Base-by-base conservation (phyloP, 92 coral and sea anemone species). In the Epizoanthus stellaris region DNA sequence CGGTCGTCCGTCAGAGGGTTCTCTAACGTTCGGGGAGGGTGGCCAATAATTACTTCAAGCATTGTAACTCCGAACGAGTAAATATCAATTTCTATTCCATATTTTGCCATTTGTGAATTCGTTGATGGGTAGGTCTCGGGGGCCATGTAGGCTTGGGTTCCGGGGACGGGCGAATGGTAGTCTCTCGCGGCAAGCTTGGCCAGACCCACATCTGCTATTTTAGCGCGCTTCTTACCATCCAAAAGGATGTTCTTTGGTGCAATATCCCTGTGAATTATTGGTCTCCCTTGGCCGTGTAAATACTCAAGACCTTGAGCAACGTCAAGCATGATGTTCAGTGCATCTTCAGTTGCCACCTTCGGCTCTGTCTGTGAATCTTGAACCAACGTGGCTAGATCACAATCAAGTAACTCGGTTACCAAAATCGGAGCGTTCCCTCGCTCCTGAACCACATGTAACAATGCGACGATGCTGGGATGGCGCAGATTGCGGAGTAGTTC, bases 91-190 rank as follows among this genome's bases (percentile, higher is more conserved):
- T 90, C 90, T 17, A 86, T 82, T 67, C 93, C 93, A 62, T 90
- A 90, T 17, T 67, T 76, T 5, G 23, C 80, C 73, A 3, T 34
- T 6, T 13, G 42, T 39, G 82, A 38, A 25, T 76, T 76, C 5
- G 16, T 15, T n/a, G 20, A 1, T 47, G 6, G 20, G 72, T 62
- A 79, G 6, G 93, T 90, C 23, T 90, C 93, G 1, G 93, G 93
- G 6, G 93, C 93, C 93, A 86, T 90, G 56, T 90, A 90, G 1
- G 87, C 76, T 77, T 82, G 93, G 13, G 93, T 90, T 9, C 93
- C 93, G 4, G 93, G 93, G 5, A 90, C 93, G 8, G 93, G 93
- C 52, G 93, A 86, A 6, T 71, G 52, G 54, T 34, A 85, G 4
- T 40, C 60, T 52, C 13, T 9, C 16, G 21, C 82, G 16, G 70